Percentiles rank a stretch among this genome's conserved stretches.
These are phyloP conservation scores for Lasioglossum lativentre DNA, from an alignment of 2,888 invertebrate species.

Conservation along the genomic window DNA sequence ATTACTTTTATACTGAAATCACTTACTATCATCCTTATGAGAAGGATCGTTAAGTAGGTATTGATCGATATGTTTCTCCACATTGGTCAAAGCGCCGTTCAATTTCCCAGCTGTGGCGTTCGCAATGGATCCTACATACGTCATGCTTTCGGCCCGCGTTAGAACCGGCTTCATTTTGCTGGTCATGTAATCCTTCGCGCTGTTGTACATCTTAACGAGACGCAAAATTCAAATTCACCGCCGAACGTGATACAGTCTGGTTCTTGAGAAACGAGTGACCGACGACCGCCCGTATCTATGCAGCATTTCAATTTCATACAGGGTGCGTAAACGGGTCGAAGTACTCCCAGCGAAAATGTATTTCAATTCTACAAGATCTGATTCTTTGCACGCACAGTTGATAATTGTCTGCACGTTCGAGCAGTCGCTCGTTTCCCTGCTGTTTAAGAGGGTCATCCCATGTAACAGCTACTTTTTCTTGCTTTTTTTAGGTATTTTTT, in stretches of 20 bases:
- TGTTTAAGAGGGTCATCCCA: too few relatives aligned
- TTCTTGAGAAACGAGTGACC: neutral
- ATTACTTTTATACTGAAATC: neutral
- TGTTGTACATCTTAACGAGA: slow-evolving; percentile 89
- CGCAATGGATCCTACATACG: slow-evolving; percentile 91
- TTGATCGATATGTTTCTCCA: slow-evolving; percentile 93
- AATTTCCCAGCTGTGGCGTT: slow-evolving; percentile 90
- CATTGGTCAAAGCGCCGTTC: slow-evolving; percentile 91
- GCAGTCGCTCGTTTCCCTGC: neutral
- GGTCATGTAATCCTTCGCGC: slow-evolving; percentile 91
- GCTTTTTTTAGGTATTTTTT: too few relatives aligned
- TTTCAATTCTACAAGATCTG: neutral
- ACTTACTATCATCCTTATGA: slow-evolving; percentile 87
- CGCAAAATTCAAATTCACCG: neutral
- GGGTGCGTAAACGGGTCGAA: neutral
- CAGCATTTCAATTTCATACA: neutral
- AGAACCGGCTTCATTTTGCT: slow-evolving; percentile 88
- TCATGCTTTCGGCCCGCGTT: slow-evolving; percentile 93
- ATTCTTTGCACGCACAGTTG: neutral
- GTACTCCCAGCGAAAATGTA: neutral
- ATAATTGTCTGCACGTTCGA: neutral
- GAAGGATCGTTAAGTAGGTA: slow-evolving; percentile 89
- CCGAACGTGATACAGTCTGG: neutral
- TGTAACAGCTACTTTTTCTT: too few relatives aligned
- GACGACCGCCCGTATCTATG: neutral